These are phyloP conservation scores for Dynastes maya DNA, from an alignment of 2,888 invertebrate species.

Conservation along the genomic window DNA sequence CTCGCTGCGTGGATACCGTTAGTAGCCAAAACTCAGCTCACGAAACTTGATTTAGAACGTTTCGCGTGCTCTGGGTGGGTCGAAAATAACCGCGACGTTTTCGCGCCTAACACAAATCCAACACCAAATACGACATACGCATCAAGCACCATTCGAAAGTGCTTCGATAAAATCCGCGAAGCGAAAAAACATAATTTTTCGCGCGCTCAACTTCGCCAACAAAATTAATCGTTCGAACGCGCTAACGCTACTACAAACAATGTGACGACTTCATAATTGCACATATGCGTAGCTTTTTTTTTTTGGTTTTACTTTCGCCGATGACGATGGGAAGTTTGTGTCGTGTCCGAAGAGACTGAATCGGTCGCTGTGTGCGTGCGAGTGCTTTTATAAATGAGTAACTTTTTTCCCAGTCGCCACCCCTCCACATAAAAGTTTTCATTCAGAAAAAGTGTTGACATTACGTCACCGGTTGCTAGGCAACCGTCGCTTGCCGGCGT, in stretches of 20 bases:
- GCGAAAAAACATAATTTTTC: constrained; percentile 59
- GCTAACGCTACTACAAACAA: too few relatives aligned
- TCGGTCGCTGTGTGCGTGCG: constrained; percentile 36
- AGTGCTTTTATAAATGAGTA: constrained; percentile 47
- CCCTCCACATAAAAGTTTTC: constrained; percentile 75
- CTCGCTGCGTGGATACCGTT: constrained; percentile 65
- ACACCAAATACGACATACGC: constrained; percentile 63
- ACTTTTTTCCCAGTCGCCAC: constrained; percentile 61
- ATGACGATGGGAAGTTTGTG: constrained; percentile 16
- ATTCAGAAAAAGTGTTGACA: constrained; percentile 74
- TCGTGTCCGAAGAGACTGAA: constrained; percentile 18
- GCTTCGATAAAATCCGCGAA: too few relatives aligned
- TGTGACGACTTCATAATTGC: too few relatives aligned
- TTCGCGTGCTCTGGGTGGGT: constrained; percentile 68
- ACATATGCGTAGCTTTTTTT: not conserved
- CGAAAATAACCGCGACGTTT: constrained; percentile 71
- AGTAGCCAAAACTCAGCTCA: constrained; percentile 66
- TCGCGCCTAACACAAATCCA: constrained; percentile 66
- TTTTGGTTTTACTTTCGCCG: not conserved
- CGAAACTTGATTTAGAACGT: constrained; percentile 65
- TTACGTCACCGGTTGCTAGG: constrained; percentile 68
- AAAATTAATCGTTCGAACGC: constrained; percentile 22
- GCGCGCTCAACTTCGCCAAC: constrained; percentile 55
- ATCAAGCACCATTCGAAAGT: too few relatives aligned
- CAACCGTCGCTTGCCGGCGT: constrained; percentile 63